These are phyloP conservation scores for Heliothis peltigera DNA, from an alignment of 2,888 invertebrate species.

Conservation along the genomic window DNA sequence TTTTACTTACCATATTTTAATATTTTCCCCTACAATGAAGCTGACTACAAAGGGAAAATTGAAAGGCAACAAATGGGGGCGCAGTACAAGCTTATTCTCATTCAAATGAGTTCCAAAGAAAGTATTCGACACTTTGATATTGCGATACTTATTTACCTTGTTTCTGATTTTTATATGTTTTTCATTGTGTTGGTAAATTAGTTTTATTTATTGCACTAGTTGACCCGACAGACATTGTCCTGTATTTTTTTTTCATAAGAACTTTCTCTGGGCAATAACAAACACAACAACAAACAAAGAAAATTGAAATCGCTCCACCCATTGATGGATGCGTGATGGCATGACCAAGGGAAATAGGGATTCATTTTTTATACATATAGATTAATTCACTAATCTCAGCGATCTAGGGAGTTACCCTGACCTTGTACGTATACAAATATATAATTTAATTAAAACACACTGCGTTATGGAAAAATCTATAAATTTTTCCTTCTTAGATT, in stretches of 20 bases:
- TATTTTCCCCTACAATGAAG: slow-evolving; percentile 78
- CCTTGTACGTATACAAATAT: background rate
- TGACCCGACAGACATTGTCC: too few relatives aligned
- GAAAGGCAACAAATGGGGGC: slow-evolving; percentile 83
- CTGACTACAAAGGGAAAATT: slow-evolving; percentile 80
- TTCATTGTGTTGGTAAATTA: slow-evolving; percentile 44
- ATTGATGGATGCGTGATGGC: too few relatives aligned
- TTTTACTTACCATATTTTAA: slow-evolving; percentile 85
- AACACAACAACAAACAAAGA: too few relatives aligned
- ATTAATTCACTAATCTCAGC: too few relatives aligned
- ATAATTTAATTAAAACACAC: background rate
- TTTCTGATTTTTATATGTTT: slow-evolving; percentile 50
- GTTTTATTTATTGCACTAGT: too few relatives aligned
- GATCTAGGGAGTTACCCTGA: too few relatives aligned
- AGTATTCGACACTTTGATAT: slow-evolving; percentile 83
- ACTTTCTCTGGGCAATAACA: too few relatives aligned
- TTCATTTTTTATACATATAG: too few relatives aligned
- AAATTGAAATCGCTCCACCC: too few relatives aligned
- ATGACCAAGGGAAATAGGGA: too few relatives aligned
- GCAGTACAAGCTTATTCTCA: slow-evolving; percentile 80
- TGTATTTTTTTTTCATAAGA: too few relatives aligned
- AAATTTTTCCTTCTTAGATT: background rate
- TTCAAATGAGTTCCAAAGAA: slow-evolving; percentile 84
- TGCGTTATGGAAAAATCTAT: background rate
- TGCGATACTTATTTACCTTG: slow-evolving; percentile 69